Evolutionary conservation across 2,113 vertebrate species (phyloP), one percentile per base, ranked within the genome.

Genomic region (Formicarius rufipectus): DNA sequence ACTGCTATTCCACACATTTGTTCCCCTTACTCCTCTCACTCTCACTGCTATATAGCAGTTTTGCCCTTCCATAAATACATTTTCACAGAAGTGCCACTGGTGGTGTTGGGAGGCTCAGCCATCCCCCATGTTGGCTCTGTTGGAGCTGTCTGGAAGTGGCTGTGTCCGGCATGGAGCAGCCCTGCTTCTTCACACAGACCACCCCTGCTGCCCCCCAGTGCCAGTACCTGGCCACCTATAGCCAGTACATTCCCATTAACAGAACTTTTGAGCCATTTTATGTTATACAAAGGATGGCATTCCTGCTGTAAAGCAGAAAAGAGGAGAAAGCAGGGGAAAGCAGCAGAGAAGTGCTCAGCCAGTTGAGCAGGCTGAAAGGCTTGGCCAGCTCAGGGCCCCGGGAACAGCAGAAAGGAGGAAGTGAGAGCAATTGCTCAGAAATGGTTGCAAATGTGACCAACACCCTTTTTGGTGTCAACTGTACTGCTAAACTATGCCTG

Each of bases 301-400:
- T 87, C 14, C 60, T 89, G 28, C 31, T 31, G 50, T 23, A 37
- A 66, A 71, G 25, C 20, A 55, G 50, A 60, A 71, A 44, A 42
- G 40, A 22, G 22, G 24, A 71, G 52, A 94, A 81, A 10, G 10
- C 27, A 23, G 4, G 1, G 23, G 45, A 49, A 66, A 40, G 63
- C 2, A 49, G 16, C 25, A 31, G 23, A 59, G 52, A 33, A 31
- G 6, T 14, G 37, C 25, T 64, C 25, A 71, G 56, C 6, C 21
- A 5, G 9, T 1, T 35, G 40, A 77, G 33, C 81, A 66, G 21
- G 40, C 53, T 64, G 80, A 42, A 52, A 60, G 49, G 9, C 49
- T 79, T 4, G 4, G n/a, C 25, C 1, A 0, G 25, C 49, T n/a
- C 28, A 19, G 23, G 30, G 49, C 37, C 27, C 7, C 0, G 0